These are phyloP conservation scores for Zygaena filipendulae DNA, from an alignment of 2,888 invertebrate genomes.

Conservation along the genomic window DNA sequence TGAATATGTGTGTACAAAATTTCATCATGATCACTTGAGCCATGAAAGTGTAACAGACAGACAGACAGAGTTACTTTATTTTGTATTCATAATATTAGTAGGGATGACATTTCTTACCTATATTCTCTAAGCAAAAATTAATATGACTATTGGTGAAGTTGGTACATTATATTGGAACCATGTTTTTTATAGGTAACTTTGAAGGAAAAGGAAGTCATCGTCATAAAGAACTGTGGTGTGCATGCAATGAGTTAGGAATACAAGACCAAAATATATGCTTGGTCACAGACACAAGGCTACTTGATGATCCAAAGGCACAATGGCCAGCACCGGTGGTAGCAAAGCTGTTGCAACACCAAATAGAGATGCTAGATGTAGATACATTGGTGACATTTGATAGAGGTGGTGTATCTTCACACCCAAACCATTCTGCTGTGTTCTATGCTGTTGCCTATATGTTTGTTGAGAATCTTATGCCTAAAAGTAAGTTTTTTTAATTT, in stretches of 20 bases:
- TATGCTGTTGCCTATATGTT: constrained; percentile 84
- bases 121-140: no score
- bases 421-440: constrained; percentile 90
- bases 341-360: constrained; percentile 58
- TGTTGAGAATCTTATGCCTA: constrained; percentile 78
- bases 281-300: constrained; percentile 76
- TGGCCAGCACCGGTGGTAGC: constrained; percentile 73
- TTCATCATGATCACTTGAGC: no score
- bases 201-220: constrained; percentile 72
- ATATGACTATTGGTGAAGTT: no score
- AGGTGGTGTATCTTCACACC: constrained; percentile 91
- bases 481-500: constrained; percentile 75
- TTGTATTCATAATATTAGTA: no score
- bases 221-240: constrained; percentile 83
- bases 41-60: no score
- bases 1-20: no score
- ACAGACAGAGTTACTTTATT: no score
- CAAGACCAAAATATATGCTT: constrained; percentile 79
- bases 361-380: constrained; percentile 81
- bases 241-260: constrained; percentile 84
- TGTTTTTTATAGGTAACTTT: constrained; percentile 79
- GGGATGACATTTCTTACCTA: no score
- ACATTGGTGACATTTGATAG: constrained; percentile 94
- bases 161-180: no score
- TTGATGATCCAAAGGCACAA: constrained; percentile 78